phyloP scores from a whole-genome alignment of 2,797 vertebrate genomes.

The Phataginus tricuspis region DNA sequence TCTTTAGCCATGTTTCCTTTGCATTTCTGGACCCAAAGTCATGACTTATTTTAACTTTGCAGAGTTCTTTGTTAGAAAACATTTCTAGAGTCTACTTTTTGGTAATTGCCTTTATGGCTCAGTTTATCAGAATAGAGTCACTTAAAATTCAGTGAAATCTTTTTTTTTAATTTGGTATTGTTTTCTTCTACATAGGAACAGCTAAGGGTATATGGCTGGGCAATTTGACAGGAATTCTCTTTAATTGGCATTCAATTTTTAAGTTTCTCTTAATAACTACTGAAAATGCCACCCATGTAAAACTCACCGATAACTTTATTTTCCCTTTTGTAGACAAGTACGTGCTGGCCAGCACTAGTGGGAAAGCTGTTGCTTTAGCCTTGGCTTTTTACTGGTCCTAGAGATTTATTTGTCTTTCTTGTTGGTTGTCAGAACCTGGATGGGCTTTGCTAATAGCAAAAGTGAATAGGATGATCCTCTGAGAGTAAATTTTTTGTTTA shows the following conservation, averaged over 20 bases:
- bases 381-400: not conserved
- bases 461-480: not conserved
- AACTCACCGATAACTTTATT: not conserved
- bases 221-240: not conserved
- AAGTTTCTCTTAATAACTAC: not conserved
- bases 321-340: not conserved
- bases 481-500: not conserved
- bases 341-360: not conserved
- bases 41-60: not conserved
- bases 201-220: not conserved
- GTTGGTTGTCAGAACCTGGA: not conserved
- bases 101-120: not conserved
- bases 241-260: not conserved
- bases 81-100: slow-evolving; percentile 7
- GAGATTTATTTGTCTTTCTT: not conserved
- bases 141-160: not conserved
- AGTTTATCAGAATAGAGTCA: not conserved
- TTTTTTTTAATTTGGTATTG: not conserved
- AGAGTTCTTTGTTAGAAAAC: not conserved
- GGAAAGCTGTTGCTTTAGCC: not conserved
- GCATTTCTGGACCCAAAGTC: not conserved
- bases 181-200: not conserved
- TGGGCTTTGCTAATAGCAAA: not conserved
- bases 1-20: not conserved
- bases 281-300: not conserved